Evolutionary conservation across 2,888 invertebrate species (phyloP).

Genomic region (Acholoe squamosa): DNA sequence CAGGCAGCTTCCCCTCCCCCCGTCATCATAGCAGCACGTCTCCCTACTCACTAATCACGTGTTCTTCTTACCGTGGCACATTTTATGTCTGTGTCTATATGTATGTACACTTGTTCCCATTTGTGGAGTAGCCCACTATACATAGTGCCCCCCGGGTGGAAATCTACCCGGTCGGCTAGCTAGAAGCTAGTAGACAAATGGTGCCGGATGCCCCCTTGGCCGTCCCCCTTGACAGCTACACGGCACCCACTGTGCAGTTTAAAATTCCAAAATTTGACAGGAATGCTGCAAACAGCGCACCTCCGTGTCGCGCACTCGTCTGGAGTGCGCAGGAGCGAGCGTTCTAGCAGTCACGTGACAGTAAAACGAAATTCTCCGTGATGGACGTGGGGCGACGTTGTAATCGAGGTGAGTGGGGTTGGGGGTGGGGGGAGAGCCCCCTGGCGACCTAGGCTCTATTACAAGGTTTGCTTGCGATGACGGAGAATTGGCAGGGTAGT

Average conservation of each 20-base stretch:
- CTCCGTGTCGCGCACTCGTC: conserved; percentile 19
- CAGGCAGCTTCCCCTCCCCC: too few species aligned
- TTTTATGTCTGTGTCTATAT: too few species aligned
- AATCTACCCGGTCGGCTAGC: not conserved
- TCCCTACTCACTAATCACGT: too few species aligned
- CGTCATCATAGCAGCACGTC: too few species aligned
- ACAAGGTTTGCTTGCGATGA: conserved; percentile 34
- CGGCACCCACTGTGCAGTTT: not conserved
- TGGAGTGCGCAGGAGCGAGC: conserved; percentile 15
- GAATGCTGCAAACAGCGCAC: conserved; percentile 24
- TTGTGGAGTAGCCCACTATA: not conserved
- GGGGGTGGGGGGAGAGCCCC: not conserved
- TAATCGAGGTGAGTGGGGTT: not conserved
- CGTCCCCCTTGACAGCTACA: conserved; percentile 9
- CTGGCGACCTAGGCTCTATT: conserved; percentile 2
- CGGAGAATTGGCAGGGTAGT: conserved; percentile 33
- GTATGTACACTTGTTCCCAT: not conserved
- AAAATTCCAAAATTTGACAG: conserved; percentile 48
- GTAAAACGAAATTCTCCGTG: conserved; percentile 16
- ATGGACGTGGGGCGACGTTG: not conserved
- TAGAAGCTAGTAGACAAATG: not conserved
- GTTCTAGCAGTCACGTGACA: conserved; percentile 36
- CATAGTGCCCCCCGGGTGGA: not conserved
- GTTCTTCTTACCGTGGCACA: too few species aligned
- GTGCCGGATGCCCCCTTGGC: not conserved